Conservation (phyloP, 2,113 vertebrate genomes). For the Onychostruthus taczanowskii region DNA sequence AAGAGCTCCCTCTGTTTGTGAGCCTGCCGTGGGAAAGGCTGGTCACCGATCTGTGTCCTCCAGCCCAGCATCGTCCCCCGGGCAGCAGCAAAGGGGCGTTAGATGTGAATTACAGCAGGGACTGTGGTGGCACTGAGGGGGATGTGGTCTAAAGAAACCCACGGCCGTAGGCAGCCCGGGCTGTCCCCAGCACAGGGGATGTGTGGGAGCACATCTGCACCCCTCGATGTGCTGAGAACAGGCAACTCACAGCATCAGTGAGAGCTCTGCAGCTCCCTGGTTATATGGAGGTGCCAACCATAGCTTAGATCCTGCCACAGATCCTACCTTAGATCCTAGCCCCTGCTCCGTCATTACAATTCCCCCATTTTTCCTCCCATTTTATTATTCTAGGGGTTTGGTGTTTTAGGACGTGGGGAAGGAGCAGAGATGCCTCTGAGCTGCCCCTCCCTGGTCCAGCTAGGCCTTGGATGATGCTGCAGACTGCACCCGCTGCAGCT, state of each 20-base stretch:
- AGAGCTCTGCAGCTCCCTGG: neutral
- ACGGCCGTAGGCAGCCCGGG: accelerated
- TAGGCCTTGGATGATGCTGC: conserved; percentile 2
- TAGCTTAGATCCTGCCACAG: neutral
- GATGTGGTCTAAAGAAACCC: neutral
- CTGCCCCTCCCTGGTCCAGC: accelerated
- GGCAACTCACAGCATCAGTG: neutral
- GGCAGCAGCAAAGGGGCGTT: neutral
- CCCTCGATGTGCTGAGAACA: neutral
- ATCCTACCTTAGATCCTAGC: neutral
- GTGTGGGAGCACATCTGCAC: no score
- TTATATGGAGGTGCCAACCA: no score
- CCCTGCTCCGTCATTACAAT: neutral
- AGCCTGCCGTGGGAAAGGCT: neutral
- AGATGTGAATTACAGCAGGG: neutral
- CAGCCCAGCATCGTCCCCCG: neutral
- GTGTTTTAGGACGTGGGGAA: accelerated
- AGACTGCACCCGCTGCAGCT: conserved; percentile 47
- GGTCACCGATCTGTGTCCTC: neutral
- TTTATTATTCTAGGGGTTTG: conserved; percentile 40
- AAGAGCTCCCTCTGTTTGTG: conserved; percentile 31
- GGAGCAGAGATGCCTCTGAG: neutral
- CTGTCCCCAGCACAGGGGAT: neutral
- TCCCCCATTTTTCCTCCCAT: neutral
- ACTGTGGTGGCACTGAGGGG: neutral